Evolutionary conservation across 1,140 invertebrate species (phyloP).

Genomic region (Anadara kagoshimensis): DNA sequence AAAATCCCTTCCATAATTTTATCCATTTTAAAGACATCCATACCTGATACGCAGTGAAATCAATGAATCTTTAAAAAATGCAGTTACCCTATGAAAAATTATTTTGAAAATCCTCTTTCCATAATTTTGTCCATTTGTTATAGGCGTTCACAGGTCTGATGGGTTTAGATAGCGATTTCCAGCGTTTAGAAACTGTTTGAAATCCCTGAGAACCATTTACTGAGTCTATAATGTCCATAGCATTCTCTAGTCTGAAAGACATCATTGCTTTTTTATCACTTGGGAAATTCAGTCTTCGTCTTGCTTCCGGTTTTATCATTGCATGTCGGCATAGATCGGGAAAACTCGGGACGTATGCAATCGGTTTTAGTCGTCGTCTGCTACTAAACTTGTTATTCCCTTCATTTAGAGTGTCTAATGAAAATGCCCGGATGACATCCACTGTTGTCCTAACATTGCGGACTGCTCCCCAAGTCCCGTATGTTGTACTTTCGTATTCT

Average conservation of each 20-base stretch:
- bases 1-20: no score
- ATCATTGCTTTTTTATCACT: slow-evolving; percentile 52
- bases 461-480: neutral
- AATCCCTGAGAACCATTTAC: slow-evolving; percentile 41
- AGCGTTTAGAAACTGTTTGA: slow-evolving; percentile 48
- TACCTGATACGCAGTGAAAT: no score
- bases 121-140: slow-evolving; percentile 57
- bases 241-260: slow-evolving; percentile 60
- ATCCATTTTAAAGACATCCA: no score
- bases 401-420: neutral
- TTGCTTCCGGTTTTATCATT: neutral
- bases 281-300: slow-evolving; percentile 18
- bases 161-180: slow-evolving; percentile 7
- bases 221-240: slow-evolving; percentile 67
- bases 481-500: slow-evolving; percentile 17
- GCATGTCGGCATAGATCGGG: slow-evolving; percentile 1
- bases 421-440: neutral
- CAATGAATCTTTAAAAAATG: no score
- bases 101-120: slow-evolving; percentile 52
- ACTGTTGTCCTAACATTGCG: neutral
- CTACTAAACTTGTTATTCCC: no score
- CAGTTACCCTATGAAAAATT: no score
- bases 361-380: neutral
- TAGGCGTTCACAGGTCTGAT: slow-evolving; percentile 51
- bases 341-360: neutral